Conservation (phyloP, 2,888 invertebrate genomes). For the Graphium colonna region DNA sequence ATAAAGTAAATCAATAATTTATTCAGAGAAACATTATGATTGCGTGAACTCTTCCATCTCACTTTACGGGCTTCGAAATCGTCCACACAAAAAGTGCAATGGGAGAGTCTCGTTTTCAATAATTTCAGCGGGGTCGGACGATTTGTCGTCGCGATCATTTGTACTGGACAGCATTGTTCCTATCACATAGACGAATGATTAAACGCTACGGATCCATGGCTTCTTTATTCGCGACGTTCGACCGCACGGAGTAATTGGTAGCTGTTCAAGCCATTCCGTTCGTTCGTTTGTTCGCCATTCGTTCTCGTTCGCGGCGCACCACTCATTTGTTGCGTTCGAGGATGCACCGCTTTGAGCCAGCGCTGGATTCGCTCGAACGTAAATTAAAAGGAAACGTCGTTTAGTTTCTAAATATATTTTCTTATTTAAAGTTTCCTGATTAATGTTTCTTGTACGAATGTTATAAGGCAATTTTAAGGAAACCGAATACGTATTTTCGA, state of each 20-base stretch:
- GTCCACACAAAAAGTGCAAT: constrained; percentile 61
- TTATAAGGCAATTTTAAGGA: too few relatives aligned
- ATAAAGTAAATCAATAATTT: too few relatives aligned
- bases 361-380: background rate
- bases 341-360: background rate
- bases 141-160: constrained; percentile 66
- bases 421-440: too few relatives aligned
- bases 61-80: constrained; percentile 54
- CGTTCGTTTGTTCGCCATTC: background rate
- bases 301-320: background rate
- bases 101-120: constrained; percentile 34
- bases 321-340: background rate
- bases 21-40: too few relatives aligned
- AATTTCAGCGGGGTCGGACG: constrained; percentile 47
- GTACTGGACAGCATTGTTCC: constrained; percentile 51
- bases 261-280: background rate
- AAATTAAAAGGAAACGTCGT: too few relatives aligned
- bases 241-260: constrained; percentile 5
- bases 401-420: too few relatives aligned
- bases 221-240: constrained; percentile 14
- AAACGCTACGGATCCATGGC: constrained; percentile 23
- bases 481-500: too few relatives aligned
- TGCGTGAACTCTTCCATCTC: constrained; percentile 51
- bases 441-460: too few relatives aligned
- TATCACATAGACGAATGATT: too few relatives aligned